Evolutionary conservation across 2,888 invertebrate genomes (phyloP).

Genomic region (Cephus runcator): DNA sequence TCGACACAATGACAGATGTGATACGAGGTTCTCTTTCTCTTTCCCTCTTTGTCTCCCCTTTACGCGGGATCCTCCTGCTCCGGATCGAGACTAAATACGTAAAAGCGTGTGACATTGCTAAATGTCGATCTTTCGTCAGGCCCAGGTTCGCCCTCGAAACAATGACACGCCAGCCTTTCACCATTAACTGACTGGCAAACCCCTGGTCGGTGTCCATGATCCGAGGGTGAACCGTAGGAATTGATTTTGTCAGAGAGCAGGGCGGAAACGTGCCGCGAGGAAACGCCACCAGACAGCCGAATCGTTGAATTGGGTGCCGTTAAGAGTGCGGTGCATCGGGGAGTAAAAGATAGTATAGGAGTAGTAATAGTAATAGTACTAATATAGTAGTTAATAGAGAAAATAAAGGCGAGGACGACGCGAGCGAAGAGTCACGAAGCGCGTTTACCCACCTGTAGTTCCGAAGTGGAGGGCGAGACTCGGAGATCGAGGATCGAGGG

Average conservation of each 20-base stretch:
- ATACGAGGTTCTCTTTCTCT: background rate
- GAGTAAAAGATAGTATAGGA: constrained; percentile 12
- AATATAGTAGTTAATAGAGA: background rate
- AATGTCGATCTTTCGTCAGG: background rate
- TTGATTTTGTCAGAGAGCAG: background rate
- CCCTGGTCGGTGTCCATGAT: background rate
- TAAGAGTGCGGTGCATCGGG: constrained; percentile 43
- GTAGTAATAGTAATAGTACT: constrained; percentile 8
- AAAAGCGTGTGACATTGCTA: background rate
- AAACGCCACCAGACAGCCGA: constrained; percentile 54
- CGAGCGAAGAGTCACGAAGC: background rate
- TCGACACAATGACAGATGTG: background rate
- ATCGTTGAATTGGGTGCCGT: constrained; percentile 31
- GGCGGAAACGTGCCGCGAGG: background rate
- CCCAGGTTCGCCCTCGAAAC: background rate
- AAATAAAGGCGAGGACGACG: background rate
- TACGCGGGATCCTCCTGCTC: background rate
- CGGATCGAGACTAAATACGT: background rate
- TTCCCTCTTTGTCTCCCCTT: background rate
- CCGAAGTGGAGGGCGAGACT: constrained; percentile 58
- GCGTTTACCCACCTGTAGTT: constrained; percentile 59
- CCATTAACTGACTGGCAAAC: background rate
- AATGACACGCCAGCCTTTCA: background rate
- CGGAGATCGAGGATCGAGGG: constrained; percentile 61
- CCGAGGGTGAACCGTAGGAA: background rate